Conservation (phyloP, 2,888 invertebrate species). For the Tenthredo notha region DNA sequence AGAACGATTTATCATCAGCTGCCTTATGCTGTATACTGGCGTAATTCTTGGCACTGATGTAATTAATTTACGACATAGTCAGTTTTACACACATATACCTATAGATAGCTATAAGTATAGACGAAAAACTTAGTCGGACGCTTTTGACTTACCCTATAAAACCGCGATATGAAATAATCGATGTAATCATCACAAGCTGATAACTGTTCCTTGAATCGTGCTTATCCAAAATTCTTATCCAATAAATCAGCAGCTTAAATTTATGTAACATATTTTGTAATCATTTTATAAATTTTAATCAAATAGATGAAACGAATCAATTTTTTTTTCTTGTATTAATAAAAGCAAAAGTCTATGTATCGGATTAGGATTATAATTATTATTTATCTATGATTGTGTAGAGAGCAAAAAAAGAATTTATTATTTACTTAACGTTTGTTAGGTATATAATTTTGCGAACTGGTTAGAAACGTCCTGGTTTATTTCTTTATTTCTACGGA, state of each 20-base stretch:
- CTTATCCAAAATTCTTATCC: not conserved
- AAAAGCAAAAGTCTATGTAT: too few relatives aligned
- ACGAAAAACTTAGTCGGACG: not conserved
- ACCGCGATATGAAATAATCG: not conserved
- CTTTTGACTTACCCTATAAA: not conserved
- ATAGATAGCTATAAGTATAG: too few relatives aligned
- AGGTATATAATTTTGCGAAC: not conserved
- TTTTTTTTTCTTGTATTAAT: too few relatives aligned
- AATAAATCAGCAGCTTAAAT: not conserved
- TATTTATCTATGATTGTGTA: not conserved
- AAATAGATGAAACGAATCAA: not conserved
- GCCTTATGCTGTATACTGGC: not conserved
- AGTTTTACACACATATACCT: not conserved
- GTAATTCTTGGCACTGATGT: not conserved
- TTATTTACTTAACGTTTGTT: not conserved
- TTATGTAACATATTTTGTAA: not conserved
- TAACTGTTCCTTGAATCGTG: not conserved
- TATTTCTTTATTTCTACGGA: slow-evolving; percentile 4
- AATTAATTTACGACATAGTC: slow-evolving; percentile 19
- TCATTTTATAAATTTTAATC: not conserved
- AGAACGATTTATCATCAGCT: slow-evolving; percentile 18
- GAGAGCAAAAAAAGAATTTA: not conserved
- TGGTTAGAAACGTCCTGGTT: not conserved
- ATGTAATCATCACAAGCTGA: slow-evolving; percentile 15
- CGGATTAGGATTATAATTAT: not conserved